Percentiles rank a stretch among this genome's conserved stretches.
Evolutionary conservation across 2,888 invertebrate genomes (phyloP).

Genomic region (Pseudolycoriella hygida): DNA sequence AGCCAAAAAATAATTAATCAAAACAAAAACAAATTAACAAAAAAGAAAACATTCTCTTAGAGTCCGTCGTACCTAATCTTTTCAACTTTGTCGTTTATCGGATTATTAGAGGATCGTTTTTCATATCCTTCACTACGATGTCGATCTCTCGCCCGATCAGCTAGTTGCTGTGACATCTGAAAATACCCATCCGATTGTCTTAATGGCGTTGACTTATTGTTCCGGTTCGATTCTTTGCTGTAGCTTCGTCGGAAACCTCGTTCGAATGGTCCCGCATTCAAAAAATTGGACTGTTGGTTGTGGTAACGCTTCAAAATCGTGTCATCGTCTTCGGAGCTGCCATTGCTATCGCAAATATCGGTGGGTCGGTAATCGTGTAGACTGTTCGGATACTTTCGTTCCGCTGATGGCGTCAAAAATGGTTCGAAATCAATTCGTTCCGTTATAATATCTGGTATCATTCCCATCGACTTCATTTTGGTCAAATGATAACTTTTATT

Average conservation of each 20-base stretch:
- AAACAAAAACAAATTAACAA: neutral
- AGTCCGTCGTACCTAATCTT: slow-evolving; percentile 3
- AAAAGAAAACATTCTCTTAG: neutral
- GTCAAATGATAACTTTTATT: slow-evolving; percentile 10
- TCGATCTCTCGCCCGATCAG: neutral
- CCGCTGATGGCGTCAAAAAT: slow-evolving; percentile 25
- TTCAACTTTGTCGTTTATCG: slow-evolving; percentile 1
- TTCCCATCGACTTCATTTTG: slow-evolving; percentile 29
- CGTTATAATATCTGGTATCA: slow-evolving; percentile 25
- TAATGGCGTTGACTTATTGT: slow-evolving; percentile 17
- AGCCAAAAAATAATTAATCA: neutral
- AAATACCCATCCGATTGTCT: slow-evolving; percentile 19
- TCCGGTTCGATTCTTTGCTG: slow-evolving; percentile 8
- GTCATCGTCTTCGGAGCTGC: slow-evolving; percentile 4
- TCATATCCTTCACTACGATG: neutral
- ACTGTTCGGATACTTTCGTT: slow-evolving; percentile 16
- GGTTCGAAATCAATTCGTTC: slow-evolving; percentile 26
- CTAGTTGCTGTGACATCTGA: slow-evolving; percentile 11
- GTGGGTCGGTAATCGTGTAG: neutral
- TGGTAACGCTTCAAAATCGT: neutral
- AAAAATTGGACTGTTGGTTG: too few species aligned
- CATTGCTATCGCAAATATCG: slow-evolving; percentile 2
- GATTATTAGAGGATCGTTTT: slow-evolving; percentile 6
- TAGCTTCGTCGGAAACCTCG: slow-evolving; percentile 25
- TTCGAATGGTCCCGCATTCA: slow-evolving; percentile 17